phyloP scores from a whole-genome alignment of 2,797 vertebrate genomes.

The Muraenolepis orangiensis region DNA sequence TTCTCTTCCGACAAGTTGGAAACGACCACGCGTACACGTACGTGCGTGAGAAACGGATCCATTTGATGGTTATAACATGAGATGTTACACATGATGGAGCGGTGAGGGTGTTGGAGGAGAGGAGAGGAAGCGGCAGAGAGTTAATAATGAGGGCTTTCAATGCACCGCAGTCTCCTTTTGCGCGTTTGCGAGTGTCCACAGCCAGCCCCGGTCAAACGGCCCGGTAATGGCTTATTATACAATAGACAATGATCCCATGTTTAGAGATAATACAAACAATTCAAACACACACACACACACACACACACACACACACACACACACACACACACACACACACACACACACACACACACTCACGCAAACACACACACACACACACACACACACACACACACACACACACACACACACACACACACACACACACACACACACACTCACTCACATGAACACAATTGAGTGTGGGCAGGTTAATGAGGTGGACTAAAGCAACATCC shows the following conservation, averaged over 20 bases:
- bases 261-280: neutral
- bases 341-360: slow-evolving; percentile 12
- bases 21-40: slow-evolving; percentile 5
- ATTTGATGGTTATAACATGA: too few species aligned
- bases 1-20: slow-evolving; percentile 25
- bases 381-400: slow-evolving; percentile 21
- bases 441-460: slow-evolving; percentile 56
- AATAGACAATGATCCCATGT: neutral
- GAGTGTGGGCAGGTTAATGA: slow-evolving; percentile 70
- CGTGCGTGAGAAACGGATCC: neutral
- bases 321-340: neutral
- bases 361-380: slow-evolving; percentile 25
- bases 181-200: too few species aligned
- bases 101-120: too few species aligned
- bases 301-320: slow-evolving; percentile 21
- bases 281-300: slow-evolving; percentile 25
- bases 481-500: slow-evolving; percentile 54
- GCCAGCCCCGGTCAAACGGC: neutral
- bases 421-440: slow-evolving; percentile 39
- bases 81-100: too few species aligned
- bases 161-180: slow-evolving; percentile 33
- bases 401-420: slow-evolving; percentile 2
- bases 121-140: too few species aligned
- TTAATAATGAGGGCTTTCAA: too few species aligned
- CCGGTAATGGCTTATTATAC: neutral